Conservation (phyloP, 2,797 vertebrate species). For the Chelon auratus region DNA sequence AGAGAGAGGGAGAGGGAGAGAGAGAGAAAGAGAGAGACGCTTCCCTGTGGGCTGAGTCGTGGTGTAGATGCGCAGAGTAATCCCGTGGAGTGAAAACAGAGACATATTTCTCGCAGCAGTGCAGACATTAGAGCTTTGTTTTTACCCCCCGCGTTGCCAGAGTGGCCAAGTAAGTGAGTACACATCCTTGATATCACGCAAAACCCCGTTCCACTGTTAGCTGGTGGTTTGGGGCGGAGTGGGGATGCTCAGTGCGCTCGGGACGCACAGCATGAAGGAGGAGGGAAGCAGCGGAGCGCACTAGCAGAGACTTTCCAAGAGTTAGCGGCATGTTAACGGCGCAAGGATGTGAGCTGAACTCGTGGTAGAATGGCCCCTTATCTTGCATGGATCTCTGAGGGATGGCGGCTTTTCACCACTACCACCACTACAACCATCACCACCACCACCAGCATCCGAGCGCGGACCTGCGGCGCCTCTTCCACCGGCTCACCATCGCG, state of each 20-base stretch:
- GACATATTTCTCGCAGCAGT: slow-evolving; percentile 25
- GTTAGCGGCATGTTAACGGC: slow-evolving; percentile 18
- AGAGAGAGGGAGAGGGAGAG: slow-evolving; percentile 17
- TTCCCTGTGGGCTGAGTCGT: slow-evolving; percentile 31
- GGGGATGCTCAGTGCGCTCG: slow-evolving; percentile 20
- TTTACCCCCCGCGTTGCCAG: slow-evolving; percentile 9
- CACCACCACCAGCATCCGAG: slow-evolving; percentile 55
- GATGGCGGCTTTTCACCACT: slow-evolving; percentile 80
- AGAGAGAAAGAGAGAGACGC: background rate
- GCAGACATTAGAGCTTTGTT: slow-evolving; percentile 58
- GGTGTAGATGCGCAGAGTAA: slow-evolving; percentile 49
- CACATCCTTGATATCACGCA: slow-evolving; percentile 29
- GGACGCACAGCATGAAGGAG: slow-evolving; percentile 49
- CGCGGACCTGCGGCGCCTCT: slow-evolving; percentile 78
- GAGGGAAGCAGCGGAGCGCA: slow-evolving; percentile 41
- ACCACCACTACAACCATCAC: slow-evolving; percentile 54
- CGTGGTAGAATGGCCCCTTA: slow-evolving; percentile 72
- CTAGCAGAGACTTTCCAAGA: slow-evolving; percentile 34
- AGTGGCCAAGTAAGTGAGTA: slow-evolving; percentile 32
- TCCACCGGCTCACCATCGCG: slow-evolving; percentile 82
- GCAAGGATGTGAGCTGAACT: slow-evolving; percentile 62
- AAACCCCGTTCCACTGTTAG: slow-evolving; percentile 10
- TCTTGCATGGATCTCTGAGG: slow-evolving; percentile 69
- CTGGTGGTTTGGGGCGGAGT: background rate
- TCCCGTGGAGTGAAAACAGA: slow-evolving; percentile 46